Evolutionary conservation across 2,113 vertebrate species (phyloP), one percentile per base, ranked within the genome.

Genomic region (Phaethornis superciliosus): DNA sequence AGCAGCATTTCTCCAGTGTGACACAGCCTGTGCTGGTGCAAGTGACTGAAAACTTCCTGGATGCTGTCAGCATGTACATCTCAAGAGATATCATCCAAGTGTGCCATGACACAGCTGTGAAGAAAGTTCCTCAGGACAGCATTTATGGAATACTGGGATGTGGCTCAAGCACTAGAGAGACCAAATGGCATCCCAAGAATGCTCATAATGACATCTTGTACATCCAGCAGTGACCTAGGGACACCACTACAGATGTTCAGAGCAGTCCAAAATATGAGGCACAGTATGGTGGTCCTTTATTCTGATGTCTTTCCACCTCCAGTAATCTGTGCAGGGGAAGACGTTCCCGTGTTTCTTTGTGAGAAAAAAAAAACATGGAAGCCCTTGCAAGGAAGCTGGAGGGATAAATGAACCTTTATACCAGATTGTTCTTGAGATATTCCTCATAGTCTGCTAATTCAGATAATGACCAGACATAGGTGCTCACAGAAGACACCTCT

Each of bases 321-420:
- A 37, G 8, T 75, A 67, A 58, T 62, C 42, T 18, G 16, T 65
- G 19, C 19, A 78, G 28, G 35, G 13, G 26, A 35, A 82, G 35
- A 74, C 12, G 33, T 3, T 59, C 8, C 4, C 7, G 0, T 68
- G 12, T 40, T 76, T 49, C 24, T 46, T 71, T 59, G 35, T 24
- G 13, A 49, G 17, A 40, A 88, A 85, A 85, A 37, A 88, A 85
- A 85, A 62, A 2, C 7, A 15, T 40, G 27, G 37, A 83, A 64
- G 19, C 3, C 16, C 49, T n/a, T 2, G 0, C 6, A 33, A 13
- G 16, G 15, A 10, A 59, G 8, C 10, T 2, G 3, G 54, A 64
- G 16, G 6, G 10, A 12, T 20, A 37, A 12, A 42, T 28, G 49
- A 74, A 49, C 26, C 0, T 2, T 6, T 65, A 15, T 33, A 59